These are phyloP conservation scores for Melangyna quadrimaculata DNA, from an alignment of 2,888 invertebrate species.

Conservation along the genomic window DNA sequence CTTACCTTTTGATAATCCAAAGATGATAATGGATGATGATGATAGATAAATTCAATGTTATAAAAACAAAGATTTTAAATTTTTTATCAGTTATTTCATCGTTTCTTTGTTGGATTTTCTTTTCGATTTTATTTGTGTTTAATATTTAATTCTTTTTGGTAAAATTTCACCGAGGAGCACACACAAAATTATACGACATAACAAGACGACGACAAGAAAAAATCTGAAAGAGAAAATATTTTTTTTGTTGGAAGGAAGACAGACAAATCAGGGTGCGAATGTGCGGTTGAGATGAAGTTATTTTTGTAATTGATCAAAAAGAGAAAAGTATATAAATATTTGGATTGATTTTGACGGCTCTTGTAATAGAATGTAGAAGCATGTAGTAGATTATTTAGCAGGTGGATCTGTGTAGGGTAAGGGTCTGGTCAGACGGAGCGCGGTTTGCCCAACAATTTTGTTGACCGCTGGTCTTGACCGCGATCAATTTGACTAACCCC, in stretches of 20 bases:
- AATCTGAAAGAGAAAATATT: slow-evolving; percentile 61
- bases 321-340: slow-evolving; percentile 23
- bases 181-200: slow-evolving; percentile 61
- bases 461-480: too few species aligned
- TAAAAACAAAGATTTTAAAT: neutral
- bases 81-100: neutral
- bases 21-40: slow-evolving; percentile 8
- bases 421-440: too few species aligned
- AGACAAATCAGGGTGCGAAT: slow-evolving; percentile 4
- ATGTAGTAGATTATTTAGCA: slow-evolving; percentile 21
- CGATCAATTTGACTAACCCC: too few species aligned
- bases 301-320: slow-evolving; percentile 19
- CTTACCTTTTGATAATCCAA: slow-evolving; percentile 56
- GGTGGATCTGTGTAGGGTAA: neutral
- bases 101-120: slow-evolving; percentile 31
- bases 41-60: neutral
- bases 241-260: slow-evolving; percentile 10
- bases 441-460: too few species aligned
- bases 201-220: slow-evolving; percentile 69
- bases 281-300: slow-evolving; percentile 28
- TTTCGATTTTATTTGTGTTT: slow-evolving; percentile 14
- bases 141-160: slow-evolving; percentile 33
- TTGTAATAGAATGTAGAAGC: slow-evolving; percentile 32
- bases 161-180: slow-evolving; percentile 49
- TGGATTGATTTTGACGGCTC: slow-evolving; percentile 29